Percentiles rank a stretch among this genome's conserved stretches.
Conservation (phyloP, 2,797 vertebrate genomes). For the Rhinoraja longicauda region DNA sequence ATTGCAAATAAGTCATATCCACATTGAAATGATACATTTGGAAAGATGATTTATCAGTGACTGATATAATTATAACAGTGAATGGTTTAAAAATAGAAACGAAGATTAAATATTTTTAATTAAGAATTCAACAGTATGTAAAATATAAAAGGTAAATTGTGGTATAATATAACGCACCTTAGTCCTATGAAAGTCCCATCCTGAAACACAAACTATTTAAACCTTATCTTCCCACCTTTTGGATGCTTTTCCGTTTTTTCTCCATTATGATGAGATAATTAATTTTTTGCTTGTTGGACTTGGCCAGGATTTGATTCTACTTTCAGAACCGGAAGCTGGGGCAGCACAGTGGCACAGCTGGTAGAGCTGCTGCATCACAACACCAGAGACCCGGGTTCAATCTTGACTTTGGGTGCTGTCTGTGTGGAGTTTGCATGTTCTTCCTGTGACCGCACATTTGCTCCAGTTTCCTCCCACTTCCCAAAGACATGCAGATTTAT, state of each 20-base stretch:
- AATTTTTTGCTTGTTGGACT: not conserved
- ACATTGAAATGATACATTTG: not conserved
- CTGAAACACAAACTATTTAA: not conserved
- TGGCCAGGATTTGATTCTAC: not conserved
- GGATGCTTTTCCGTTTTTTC: not conserved
- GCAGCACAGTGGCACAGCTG: too few species aligned
- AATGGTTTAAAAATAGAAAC: conserved; percentile 31
- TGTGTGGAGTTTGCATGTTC: too few species aligned
- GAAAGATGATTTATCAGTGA: conserved; percentile 3
- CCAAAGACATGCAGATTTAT: too few species aligned
- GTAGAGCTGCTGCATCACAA: too few species aligned
- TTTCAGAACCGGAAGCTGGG: not conserved
- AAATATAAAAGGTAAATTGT: not conserved
- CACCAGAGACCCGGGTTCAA: too few species aligned
- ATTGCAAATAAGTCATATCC: conserved; percentile 3
- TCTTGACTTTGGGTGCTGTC: too few species aligned
- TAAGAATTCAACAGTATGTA: conserved; percentile 25
- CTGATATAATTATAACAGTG: conserved; percentile 18
- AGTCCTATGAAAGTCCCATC: not conserved
- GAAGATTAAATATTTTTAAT: conserved; percentile 3
- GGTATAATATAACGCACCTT: not conserved
- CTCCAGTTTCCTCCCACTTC: too few species aligned
- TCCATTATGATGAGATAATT: not conserved
- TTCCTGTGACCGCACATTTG: too few species aligned
- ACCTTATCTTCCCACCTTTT: not conserved